phyloP scores from a whole-genome alignment of 2,797 vertebrate species.

The Pyrocephalus nanus region DNA sequence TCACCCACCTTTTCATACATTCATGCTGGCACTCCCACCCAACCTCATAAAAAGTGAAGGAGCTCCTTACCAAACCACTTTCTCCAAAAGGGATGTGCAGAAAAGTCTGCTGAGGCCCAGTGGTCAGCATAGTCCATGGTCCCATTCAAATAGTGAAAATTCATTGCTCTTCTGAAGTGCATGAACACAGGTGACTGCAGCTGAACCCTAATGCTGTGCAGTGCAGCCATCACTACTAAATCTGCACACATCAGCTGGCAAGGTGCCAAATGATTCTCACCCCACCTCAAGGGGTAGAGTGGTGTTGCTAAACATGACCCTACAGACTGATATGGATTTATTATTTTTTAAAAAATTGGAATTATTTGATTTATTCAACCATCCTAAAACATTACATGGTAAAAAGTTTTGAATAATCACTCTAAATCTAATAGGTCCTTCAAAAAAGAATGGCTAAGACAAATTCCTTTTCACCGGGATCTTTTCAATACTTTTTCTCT shows the following conservation, averaged over 20 bases:
- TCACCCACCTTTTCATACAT: not conserved
- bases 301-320: not conserved
- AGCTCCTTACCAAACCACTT: not conserved
- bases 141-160: not conserved
- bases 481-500: not conserved
- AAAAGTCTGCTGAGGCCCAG: not conserved
- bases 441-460: not conserved
- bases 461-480: not conserved
- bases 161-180: not conserved
- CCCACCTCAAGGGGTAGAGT: not conserved
- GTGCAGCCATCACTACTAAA: not conserved
- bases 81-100: not conserved
- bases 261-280: not conserved
- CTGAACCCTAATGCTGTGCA: not conserved
- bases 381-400: not conserved
- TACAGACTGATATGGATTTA: not conserved
- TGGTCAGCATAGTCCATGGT: not conserved
- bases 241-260: not conserved
- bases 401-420: not conserved
- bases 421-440: not conserved
- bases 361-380: not conserved
- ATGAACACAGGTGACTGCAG: not conserved
- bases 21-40: not conserved
- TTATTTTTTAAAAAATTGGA: not conserved
- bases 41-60: not conserved